phyloP scores from a whole-genome alignment of 2,888 invertebrate species.

The Pammene aurita region DNA sequence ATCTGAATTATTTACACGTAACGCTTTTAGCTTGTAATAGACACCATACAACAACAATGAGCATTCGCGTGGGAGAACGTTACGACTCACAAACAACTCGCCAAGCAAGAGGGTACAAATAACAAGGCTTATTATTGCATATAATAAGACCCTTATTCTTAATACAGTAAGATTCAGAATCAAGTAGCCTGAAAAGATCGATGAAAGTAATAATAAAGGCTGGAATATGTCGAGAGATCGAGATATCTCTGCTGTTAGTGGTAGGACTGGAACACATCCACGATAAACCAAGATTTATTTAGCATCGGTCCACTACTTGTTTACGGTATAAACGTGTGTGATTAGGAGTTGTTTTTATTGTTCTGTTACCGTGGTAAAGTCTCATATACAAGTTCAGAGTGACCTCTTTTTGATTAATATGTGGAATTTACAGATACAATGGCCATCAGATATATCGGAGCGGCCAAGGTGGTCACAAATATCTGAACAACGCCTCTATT shows the following conservation, averaged over 20 bases:
- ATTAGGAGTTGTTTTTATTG: slow-evolving; percentile 37
- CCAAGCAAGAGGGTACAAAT: slow-evolving; percentile 61
- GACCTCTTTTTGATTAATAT: slow-evolving; percentile 3
- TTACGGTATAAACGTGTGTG: slow-evolving; percentile 34
- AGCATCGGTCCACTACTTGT: slow-evolving; percentile 31
- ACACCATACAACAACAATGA: slow-evolving; percentile 67
- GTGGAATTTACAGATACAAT: too few species aligned
- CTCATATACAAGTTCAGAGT: not conserved
- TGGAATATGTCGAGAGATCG: slow-evolving; percentile 67
- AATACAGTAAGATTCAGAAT: slow-evolving; percentile 39
- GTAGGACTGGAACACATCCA: slow-evolving; percentile 67
- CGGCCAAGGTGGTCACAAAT: too few species aligned
- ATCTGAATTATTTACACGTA: not conserved
- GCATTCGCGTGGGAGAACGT: slow-evolving; percentile 68
- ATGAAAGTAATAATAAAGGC: slow-evolving; percentile 54
- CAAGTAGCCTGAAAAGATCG: slow-evolving; percentile 26
- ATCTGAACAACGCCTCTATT: too few species aligned
- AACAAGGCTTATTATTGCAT: slow-evolving; percentile 50
- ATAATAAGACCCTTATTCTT: slow-evolving; percentile 47
- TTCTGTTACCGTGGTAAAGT: not conserved
- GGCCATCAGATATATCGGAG: too few species aligned
- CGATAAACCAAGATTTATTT: slow-evolving; percentile 62
- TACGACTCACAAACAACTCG: slow-evolving; percentile 68
- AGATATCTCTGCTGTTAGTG: slow-evolving; percentile 65
- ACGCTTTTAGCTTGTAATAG: slow-evolving; percentile 49